A percentile compares a stretch with the other conserved stretches of the same genome.
Evolutionary conservation across 1,140 invertebrate genomes (phyloP).

Genomic region (Calliphora vicina): DNA sequence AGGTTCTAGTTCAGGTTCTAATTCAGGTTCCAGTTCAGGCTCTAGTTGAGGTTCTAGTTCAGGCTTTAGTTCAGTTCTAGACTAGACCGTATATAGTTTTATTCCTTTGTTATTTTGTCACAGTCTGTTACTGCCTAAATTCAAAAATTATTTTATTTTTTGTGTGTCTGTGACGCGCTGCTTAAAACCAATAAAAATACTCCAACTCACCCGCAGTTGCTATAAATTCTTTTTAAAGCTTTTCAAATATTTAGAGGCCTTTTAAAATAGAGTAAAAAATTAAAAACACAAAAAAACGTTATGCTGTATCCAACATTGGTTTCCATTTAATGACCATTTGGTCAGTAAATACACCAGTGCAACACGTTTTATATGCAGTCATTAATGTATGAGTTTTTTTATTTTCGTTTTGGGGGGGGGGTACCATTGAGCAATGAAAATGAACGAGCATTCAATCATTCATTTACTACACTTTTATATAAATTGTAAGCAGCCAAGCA

Average conservation of each 20-base stretch:
- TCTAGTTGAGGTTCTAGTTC: no score
- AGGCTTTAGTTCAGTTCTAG: no score
- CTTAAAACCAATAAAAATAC: neutral
- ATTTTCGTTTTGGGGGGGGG: no score
- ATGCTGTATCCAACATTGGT: neutral
- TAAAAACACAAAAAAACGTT: neutral
- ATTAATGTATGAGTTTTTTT: neutral
- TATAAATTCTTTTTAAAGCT: neutral
- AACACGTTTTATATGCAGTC: constrained; percentile 16
- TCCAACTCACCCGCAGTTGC: neutral
- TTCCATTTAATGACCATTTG: constrained; percentile 6
- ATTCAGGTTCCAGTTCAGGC: no score
- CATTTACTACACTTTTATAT: neutral
- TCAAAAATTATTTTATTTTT: neutral
- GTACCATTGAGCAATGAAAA: neutral
- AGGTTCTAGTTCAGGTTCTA: no score
- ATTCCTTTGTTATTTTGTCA: no score
- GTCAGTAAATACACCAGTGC: neutral
- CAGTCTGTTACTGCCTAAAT: constrained; percentile 4
- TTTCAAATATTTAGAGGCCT: constrained; percentile 1
- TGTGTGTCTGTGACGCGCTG: neutral
- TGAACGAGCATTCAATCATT: neutral
- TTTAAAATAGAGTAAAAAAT: neutral
- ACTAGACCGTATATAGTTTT: no score
- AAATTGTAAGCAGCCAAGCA: no score